A percentile compares a stretch with the other conserved stretches of the same genome.
Conservation (phyloP, 2,797 vertebrate genomes). For the Avahi laniger region DNA sequence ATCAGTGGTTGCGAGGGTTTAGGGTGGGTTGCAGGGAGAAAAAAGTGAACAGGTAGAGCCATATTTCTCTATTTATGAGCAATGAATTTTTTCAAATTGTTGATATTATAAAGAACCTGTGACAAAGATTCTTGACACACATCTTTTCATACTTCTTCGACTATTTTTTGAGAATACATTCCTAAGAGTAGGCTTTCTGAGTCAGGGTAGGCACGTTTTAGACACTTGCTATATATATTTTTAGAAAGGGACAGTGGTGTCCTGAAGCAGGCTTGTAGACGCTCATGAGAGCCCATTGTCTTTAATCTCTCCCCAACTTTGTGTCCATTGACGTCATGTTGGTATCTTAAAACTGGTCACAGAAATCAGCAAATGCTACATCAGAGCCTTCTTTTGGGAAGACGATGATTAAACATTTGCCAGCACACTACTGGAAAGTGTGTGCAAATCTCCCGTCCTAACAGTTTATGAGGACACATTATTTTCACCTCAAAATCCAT, state of each 20-base stretch:
- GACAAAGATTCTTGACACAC: neutral
- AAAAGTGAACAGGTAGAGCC: neutral
- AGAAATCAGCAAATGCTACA: neutral
- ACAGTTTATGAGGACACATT: neutral
- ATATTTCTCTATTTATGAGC: neutral
- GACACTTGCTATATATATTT: neutral
- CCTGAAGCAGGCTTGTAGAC: neutral
- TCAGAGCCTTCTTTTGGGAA: neutral
- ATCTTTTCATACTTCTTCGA: neutral
- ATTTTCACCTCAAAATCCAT: constrained; percentile 6
- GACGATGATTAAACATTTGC: neutral
- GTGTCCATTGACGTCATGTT: neutral
- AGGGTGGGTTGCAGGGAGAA: neutral
- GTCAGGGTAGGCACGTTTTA: neutral
- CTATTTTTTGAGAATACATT: neutral
- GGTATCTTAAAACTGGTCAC: neutral
- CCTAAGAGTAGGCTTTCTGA: neutral
- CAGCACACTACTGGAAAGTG: neutral
- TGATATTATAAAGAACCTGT: neutral
- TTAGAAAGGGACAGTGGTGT: neutral
- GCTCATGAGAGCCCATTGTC: neutral
- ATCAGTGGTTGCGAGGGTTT: neutral
- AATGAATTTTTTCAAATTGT: neutral
- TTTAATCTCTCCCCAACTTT: neutral
- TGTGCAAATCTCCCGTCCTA: neutral